These are phyloP conservation scores for Lacerta viridis DNA, from an alignment of 2,797 vertebrate species.

Conservation along the genomic window DNA sequence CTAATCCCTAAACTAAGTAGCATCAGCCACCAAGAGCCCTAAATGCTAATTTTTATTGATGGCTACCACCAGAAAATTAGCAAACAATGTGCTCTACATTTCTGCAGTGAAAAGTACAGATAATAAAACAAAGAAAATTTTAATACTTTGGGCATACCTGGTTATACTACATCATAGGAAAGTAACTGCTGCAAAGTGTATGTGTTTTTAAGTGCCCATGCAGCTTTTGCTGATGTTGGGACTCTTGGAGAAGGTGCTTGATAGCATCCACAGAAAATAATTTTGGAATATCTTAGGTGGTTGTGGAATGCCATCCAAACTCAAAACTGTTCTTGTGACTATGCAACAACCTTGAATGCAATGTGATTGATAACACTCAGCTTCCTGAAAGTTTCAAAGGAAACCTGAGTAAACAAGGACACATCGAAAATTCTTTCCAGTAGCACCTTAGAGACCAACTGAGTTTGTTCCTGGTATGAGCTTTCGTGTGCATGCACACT, in stretches of 20 bases:
- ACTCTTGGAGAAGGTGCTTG: neutral
- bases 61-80: conserved; percentile 73
- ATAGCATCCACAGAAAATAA: neutral
- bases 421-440: too few species aligned
- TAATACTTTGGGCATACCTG: conserved; percentile 54
- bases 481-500: too few species aligned
- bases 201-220: neutral
- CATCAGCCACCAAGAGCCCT: conserved; percentile 67
- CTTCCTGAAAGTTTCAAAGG: conserved; percentile 12
- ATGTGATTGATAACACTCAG: conserved; percentile 38
- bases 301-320: neutral
- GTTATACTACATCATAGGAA: conserved; percentile 29
- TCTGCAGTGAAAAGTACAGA: conserved; percentile 62
- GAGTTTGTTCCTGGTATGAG: too few species aligned
- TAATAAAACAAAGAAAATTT: conserved; percentile 66
- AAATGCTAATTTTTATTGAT: conserved; percentile 82
- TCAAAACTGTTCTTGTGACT: conserved; percentile 12
- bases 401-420: conserved; percentile 24
- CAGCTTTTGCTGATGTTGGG: neutral
- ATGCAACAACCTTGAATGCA: neutral
- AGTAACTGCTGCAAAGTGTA: neutral
- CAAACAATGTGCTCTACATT: conserved; percentile 66
- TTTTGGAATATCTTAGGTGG: neutral
- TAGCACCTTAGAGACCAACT: too few species aligned
- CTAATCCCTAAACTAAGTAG: conserved; percentile 72